A percentile compares a stretch with the other conserved stretches of the same genome.
These are phyloP conservation scores for Stratiolaelaps scimitus DNA, from an alignment of 1,140 invertebrate species.

Conservation along the genomic window DNA sequence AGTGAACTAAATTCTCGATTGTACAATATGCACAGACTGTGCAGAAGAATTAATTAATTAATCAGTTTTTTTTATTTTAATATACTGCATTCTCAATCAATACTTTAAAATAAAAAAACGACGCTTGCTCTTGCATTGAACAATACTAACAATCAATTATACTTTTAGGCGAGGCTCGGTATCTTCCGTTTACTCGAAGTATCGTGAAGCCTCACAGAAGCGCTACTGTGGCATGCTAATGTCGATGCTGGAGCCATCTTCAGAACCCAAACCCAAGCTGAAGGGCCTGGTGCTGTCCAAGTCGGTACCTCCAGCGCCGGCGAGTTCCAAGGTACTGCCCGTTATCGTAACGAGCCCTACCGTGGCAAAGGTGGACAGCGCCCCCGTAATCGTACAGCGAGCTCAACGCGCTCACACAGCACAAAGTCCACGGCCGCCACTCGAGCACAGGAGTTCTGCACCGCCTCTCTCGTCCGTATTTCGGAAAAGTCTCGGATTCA, in stretches of 20 bases:
- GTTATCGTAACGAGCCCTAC: constrained; percentile 15
- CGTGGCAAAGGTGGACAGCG: constrained; percentile 15
- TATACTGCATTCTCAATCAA: too few species aligned
- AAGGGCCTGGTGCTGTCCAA: constrained; percentile 15
- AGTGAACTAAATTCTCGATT: too few species aligned
- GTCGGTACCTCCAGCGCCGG: not conserved
- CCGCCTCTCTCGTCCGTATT: constrained; percentile 3
- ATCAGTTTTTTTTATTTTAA: too few species aligned
- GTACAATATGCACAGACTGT: too few species aligned
- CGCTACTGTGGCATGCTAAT: constrained; percentile 15
- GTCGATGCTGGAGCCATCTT: constrained; percentile 22
- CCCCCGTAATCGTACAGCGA: not conserved
- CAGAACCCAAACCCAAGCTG: constrained; percentile 18
- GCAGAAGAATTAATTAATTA: too few species aligned
- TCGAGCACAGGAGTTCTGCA: not conserved
- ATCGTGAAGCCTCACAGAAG: constrained; percentile 7
- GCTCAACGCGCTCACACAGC: constrained; percentile 2
- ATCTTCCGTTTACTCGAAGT: constrained; percentile 20
- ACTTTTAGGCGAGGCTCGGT: constrained; percentile 22
- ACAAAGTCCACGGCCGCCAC: not conserved
- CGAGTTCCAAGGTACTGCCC: constrained; percentile 5
- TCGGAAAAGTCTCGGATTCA: constrained; percentile 27
- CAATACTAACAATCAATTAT: too few species aligned
- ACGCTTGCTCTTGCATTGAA: too few species aligned
- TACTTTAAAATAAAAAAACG: too few species aligned